Evolutionary conservation across 2,888 invertebrate species (phyloP).

Genomic region (Cheilosia variabilis): DNA sequence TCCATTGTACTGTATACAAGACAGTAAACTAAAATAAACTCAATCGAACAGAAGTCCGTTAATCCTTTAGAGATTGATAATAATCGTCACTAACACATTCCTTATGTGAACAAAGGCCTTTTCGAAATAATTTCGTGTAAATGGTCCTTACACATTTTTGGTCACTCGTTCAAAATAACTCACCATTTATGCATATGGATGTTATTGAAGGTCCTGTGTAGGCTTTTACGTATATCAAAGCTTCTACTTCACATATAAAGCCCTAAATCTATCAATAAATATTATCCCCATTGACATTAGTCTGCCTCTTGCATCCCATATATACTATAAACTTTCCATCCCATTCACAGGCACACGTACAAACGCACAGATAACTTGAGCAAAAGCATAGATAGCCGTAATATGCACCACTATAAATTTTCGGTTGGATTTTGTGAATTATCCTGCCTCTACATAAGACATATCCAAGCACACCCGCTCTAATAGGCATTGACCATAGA

Average conservation of each 20-base stretch:
- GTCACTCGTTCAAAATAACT: conserved; percentile 6
- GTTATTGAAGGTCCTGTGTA: background rate
- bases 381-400: conserved; percentile 1
- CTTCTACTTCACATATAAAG: background rate
- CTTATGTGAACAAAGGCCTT: conserved; percentile 1
- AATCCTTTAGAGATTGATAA: background rate
- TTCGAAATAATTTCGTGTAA: background rate
- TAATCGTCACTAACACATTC: background rate
- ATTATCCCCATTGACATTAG: conserved; percentile 28
- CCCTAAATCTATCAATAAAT: conserved; percentile 43
- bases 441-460: conserved; percentile 30
- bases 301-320: conserved; percentile 33
- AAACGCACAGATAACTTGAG: background rate
- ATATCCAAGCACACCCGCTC: conserved; percentile 7
- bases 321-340: conserved; percentile 34
- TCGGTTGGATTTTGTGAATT: conserved; percentile 37
- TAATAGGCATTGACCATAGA: conserved; percentile 2
- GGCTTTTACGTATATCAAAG: background rate
- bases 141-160: conserved; percentile 10
- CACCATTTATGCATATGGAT: conserved; percentile 15
- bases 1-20: background rate
- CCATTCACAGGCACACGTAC: background rate
- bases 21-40: background rate
- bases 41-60: background rate
- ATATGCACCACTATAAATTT: conserved; percentile 50